phyloP scores from a whole-genome alignment of 2,797 vertebrate genomes.

The Liasis olivaceus region DNA sequence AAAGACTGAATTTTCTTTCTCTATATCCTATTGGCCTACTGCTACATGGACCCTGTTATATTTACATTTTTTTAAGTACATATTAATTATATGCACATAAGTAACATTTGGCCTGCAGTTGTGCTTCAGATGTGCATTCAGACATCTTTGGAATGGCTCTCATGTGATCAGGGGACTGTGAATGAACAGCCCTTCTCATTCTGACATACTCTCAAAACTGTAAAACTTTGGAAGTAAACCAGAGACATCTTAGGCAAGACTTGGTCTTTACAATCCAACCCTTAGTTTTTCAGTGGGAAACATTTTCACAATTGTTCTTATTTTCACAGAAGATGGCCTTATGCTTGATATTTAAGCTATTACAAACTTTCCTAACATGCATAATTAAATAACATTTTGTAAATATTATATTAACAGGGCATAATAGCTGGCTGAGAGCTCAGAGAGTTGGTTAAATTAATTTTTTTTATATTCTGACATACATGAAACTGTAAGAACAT shows the following conservation, averaged over 20 bases:
- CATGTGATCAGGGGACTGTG: too few species aligned
- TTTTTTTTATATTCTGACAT: not conserved
- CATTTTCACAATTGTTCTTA: not conserved
- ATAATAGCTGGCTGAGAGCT: not conserved
- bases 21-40: too few species aligned
- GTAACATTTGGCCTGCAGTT: too few species aligned
- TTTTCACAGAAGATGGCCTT: not conserved
- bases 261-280: not conserved
- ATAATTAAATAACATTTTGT: constrained; percentile 8
- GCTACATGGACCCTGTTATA: too few species aligned
- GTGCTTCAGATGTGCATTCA: too few species aligned
- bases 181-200: not conserved
- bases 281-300: not conserved
- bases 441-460: not conserved
- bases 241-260: constrained; percentile 15
- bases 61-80: too few species aligned
- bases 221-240: not conserved
- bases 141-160: too few species aligned
- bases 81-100: too few species aligned
- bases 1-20: too few species aligned
- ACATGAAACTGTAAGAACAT: not conserved
- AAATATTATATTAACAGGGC: not conserved
- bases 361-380: not conserved
- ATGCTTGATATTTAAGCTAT: not conserved
- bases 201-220: constrained; percentile 21